Percentiles rank a stretch among this genome's conserved stretches.
Evolutionary conservation across 2,113 vertebrate genomes (phyloP).

Genomic region (Spermophilus dauricus): DNA sequence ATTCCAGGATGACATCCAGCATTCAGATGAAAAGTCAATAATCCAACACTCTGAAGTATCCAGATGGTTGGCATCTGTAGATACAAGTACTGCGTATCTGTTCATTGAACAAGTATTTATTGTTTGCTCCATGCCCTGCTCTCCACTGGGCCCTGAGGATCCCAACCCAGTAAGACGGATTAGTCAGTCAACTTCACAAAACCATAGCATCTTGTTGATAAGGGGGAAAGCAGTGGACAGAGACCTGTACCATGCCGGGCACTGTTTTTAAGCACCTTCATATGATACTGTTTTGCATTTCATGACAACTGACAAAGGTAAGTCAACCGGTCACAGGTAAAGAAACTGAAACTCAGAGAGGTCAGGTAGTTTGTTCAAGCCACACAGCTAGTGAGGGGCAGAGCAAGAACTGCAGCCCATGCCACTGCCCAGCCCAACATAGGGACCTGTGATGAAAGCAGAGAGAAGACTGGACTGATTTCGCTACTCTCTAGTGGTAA

Average conservation of each 20-base stretch:
- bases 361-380: neutral
- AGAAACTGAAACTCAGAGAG: neutral
- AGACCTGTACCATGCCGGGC: neutral
- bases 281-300: neutral
- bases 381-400: neutral
- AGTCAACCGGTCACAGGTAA: neutral
- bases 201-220: constrained; percentile 35
- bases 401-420: neutral
- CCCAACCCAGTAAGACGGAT: constrained; percentile 21
- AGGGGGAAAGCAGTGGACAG: neutral
- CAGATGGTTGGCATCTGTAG: constrained; percentile 59
- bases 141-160: constrained; percentile 29
- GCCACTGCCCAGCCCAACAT: neutral
- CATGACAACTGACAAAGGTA: neutral
- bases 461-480: neutral
- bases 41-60: constrained; percentile 15
- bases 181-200: constrained; percentile 55
- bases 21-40: constrained; percentile 59
- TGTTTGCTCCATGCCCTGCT: constrained; percentile 42
- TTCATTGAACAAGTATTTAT: constrained; percentile 71
- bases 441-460: too few relatives aligned
- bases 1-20: constrained; percentile 33
- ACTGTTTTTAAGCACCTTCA: neutral
- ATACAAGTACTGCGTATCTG: neutral
- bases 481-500: neutral